Evolutionary conservation across 2,888 invertebrate species (phyloP).

Genomic region (Hyppa rectilinea): DNA sequence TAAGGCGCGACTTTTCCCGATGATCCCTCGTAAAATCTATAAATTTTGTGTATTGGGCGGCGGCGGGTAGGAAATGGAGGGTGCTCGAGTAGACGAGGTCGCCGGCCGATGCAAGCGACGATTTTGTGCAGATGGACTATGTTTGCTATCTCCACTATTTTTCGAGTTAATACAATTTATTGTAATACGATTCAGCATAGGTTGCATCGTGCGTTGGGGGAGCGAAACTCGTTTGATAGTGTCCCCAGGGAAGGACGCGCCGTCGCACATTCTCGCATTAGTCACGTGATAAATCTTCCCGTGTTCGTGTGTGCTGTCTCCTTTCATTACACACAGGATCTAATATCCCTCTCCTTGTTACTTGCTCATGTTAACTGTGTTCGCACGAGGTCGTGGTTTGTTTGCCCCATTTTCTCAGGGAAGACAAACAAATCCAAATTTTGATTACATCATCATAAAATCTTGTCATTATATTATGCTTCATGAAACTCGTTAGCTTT

Average conservation of each 20-base stretch:
- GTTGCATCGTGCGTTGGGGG: conserved; percentile 89
- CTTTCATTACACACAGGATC: conserved; percentile 76
- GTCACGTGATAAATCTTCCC: conserved; percentile 90
- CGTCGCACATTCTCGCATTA: conserved; percentile 88
- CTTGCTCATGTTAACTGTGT: conserved; percentile 82
- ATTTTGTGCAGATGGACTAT: conserved; percentile 90
- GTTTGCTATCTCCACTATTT: conserved; percentile 90
- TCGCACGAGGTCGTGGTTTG: conserved; percentile 77
- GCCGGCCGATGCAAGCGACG: conserved; percentile 78
- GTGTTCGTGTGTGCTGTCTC: conserved; percentile 82
- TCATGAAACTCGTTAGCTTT: conserved; percentile 43
- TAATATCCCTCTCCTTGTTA: conserved; percentile 80
- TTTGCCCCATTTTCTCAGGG: conserved; percentile 77
- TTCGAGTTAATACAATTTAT: conserved; percentile 91
- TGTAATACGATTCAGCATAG: conserved; percentile 91
- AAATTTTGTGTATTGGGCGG: conserved; percentile 83
- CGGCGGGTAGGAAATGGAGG: conserved; percentile 82
- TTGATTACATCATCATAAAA: conserved; percentile 64
- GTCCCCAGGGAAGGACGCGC: conserved; percentile 87
- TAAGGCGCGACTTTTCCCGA: conserved; percentile 84
- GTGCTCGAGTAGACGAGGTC: conserved; percentile 74
- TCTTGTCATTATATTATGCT: conserved; percentile 54
- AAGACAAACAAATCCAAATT: conserved; percentile 65
- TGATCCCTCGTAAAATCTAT: conserved; percentile 90
- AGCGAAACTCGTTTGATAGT: conserved; percentile 90